Evolutionary conservation across 2,113 vertebrate species (phyloP).

Genomic region (Sialia sialis): DNA sequence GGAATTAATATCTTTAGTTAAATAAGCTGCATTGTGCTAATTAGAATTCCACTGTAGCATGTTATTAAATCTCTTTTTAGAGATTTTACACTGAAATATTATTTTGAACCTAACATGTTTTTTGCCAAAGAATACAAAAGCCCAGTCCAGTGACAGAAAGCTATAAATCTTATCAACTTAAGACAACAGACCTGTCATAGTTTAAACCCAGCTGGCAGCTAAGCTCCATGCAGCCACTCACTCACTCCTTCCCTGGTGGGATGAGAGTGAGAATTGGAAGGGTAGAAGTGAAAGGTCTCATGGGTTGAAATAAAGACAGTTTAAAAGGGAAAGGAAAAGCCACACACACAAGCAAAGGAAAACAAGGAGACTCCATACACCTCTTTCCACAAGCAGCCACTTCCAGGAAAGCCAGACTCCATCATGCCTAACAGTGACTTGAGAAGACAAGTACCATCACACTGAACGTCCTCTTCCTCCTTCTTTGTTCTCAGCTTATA

Average conservation of each 20-base stretch:
- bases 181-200: not conserved
- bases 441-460: not conserved
- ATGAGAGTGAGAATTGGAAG: not conserved
- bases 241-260: not conserved
- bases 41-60: not conserved
- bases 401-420: not conserved
- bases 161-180: not conserved
- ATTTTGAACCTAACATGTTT: not conserved
- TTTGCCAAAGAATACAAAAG: not conserved
- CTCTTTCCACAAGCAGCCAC: not conserved
- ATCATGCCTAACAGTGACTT: rapidly evolving
- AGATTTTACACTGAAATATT: not conserved
- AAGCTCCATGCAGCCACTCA: not conserved
- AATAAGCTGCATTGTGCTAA: not conserved
- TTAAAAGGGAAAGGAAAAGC: not conserved
- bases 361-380: not conserved
- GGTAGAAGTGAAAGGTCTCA: not conserved
- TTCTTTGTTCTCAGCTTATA: not conserved
- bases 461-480: not conserved
- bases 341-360: not conserved
- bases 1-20: not conserved
- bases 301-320: not conserved
- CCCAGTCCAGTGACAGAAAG: not conserved
- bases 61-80: not conserved
- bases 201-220: not conserved